Evolutionary conservation across 1,140 invertebrate genomes (phyloP), one percentile per base, ranked within the genome.

Genomic region (Megalopta genalis): DNA sequence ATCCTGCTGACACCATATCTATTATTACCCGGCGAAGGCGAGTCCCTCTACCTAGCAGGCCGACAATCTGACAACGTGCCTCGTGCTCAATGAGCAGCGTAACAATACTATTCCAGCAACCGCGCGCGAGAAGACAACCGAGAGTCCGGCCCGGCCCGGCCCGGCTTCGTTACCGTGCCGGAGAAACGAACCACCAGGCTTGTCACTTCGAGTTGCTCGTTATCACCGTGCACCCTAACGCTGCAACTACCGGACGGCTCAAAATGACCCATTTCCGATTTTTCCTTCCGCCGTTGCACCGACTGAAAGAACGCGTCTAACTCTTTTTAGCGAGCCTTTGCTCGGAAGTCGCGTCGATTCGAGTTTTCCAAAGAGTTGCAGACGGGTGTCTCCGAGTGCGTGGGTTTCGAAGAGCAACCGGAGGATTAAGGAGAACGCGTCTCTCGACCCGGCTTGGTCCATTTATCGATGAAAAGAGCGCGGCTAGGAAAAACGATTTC

Each of bases 51-150:
- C 78, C 76, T 6, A 25, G 16, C 39, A 2, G 39, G 7, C 60
- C 69, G 60, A 69, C 80, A 77, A 82, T 85, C 84, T 77, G 69
- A 77, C 82, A 83, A 66, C 76, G 68, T 86, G 82, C 80, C 84
- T 77, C 76, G 76, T 67, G 84, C 54, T 80, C 84, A 86, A 86
- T 86, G 84, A 86, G 37, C 84, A 86, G 84, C 68, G 67, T 77
- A 70, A 80, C 84, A 77, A 86, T 86, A 85, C 85, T 86, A 86
- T 86, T 86, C 77, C 76, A 82, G 81, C 59, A 74, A 83, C 57
- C 71, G 71, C 21, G 49, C 46, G 62, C 59, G 73, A 80, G 84
- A 84, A 75, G 73, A 86, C 78, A 80, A 79, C 85, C 80, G 69
- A 66, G 64, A 54, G 68, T n/a, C n/a, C n/a, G 46, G 21, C 54